Conservation (phyloP, 2,113 vertebrate species). For the Oryzias celebensis region DNA sequence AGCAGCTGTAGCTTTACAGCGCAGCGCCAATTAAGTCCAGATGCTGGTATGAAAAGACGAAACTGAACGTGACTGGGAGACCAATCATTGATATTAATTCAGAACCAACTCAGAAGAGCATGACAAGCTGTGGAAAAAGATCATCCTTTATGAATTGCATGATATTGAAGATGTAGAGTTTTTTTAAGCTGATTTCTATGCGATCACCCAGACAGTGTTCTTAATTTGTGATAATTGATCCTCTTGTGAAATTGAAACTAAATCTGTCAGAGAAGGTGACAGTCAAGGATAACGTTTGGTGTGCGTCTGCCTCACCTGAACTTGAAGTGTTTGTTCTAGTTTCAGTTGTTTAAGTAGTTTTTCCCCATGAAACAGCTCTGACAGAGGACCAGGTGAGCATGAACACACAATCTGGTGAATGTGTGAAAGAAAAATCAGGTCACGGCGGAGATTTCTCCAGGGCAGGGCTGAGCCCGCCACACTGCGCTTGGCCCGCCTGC, state of each 20-base stretch:
- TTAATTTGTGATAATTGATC: slow-evolving; percentile 39
- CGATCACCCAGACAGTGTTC: slow-evolving; percentile 7
- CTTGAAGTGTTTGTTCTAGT: slow-evolving; percentile 19
- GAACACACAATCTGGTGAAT: slow-evolving; percentile 38
- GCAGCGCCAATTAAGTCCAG: slow-evolving; percentile 69
- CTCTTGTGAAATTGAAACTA: slow-evolving; percentile 38
- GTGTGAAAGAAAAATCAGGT: slow-evolving; percentile 54
- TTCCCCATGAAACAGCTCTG: slow-evolving; percentile 19
- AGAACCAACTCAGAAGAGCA: slow-evolving; percentile 33
- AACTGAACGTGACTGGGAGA: slow-evolving; percentile 55
- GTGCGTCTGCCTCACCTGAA: not conserved
- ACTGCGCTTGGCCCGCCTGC: slow-evolving; percentile 48
- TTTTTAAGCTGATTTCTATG: slow-evolving; percentile 19
- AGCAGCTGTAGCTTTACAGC: slow-evolving; percentile 75
- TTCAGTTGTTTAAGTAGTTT: slow-evolving; percentile 19
- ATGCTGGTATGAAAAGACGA: slow-evolving; percentile 62
- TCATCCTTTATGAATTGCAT: not conserved
- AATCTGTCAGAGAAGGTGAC: slow-evolving; percentile 15
- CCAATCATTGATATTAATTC: slow-evolving; percentile 44
- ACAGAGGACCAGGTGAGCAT: slow-evolving; percentile 50
- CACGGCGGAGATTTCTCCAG: slow-evolving; percentile 58
- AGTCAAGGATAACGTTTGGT: not conserved
- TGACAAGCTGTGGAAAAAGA: slow-evolving; percentile 23
- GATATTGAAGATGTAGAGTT: slow-evolving; percentile 24
- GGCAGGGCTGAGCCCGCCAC: slow-evolving; percentile 57